Conservation (phyloP, 2,888 invertebrate species). For the Epicampocera succincta region DNA sequence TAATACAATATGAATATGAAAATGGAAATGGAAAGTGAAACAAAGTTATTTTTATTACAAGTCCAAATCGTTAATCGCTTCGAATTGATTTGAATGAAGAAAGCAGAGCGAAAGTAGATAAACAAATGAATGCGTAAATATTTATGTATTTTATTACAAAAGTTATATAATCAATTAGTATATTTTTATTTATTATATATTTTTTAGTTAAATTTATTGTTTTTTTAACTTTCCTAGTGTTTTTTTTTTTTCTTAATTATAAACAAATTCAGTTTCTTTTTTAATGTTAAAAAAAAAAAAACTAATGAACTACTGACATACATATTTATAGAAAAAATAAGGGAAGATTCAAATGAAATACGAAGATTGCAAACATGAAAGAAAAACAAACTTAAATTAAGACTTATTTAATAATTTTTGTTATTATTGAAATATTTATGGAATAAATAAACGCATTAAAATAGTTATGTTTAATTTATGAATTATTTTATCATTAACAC, state of each 20-base stretch:
- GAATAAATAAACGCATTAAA: slow-evolving; percentile 47
- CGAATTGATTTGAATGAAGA: slow-evolving; percentile 4
- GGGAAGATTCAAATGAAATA: slow-evolving; percentile 32
- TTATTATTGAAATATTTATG: slow-evolving; percentile 58
- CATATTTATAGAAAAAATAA: slow-evolving; percentile 29
- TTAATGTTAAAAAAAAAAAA: slow-evolving; percentile 22
- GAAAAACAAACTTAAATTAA: slow-evolving; percentile 28
- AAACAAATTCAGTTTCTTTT: slow-evolving; percentile 8
- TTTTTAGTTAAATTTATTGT: slow-evolving; percentile 65
- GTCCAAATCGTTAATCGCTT: slow-evolving; percentile 2
- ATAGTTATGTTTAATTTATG: slow-evolving; percentile 58
- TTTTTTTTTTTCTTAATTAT: slow-evolving; percentile 35
- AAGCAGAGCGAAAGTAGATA: slow-evolving; percentile 21
- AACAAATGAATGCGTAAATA: slow-evolving; percentile 32
- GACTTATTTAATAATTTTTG: slow-evolving; percentile 60
- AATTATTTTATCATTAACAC: slow-evolving; percentile 39
- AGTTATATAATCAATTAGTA: slow-evolving; percentile 23
- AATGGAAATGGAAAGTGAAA: slow-evolving; percentile 18
- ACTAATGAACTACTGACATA: slow-evolving; percentile 4
- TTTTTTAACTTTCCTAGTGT: slow-evolving; percentile 30
- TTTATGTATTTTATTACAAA: slow-evolving; percentile 32
- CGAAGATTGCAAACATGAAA: slow-evolving; percentile 3
- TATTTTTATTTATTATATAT: slow-evolving; percentile 52
- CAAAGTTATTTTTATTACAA: slow-evolving; percentile 54
- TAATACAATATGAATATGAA: slow-evolving; percentile 40